Conservation (phyloP, 2,113 vertebrate species). For the Melanostigma gelatinosum region DNA sequence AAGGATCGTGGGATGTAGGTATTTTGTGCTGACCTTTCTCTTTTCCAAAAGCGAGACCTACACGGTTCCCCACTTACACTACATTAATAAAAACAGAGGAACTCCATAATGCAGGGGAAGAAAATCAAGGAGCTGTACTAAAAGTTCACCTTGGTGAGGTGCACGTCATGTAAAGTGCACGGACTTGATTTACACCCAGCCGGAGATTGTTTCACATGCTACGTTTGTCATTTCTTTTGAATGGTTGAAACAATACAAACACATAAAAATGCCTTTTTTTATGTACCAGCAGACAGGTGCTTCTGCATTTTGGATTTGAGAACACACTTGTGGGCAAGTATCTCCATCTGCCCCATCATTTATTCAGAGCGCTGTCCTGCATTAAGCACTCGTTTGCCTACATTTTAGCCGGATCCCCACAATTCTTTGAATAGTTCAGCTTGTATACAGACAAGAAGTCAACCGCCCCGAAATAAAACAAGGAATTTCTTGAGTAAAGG, state of each 20-base stretch:
- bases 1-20: neutral
- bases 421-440: neutral
- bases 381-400: neutral
- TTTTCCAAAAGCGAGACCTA: neutral
- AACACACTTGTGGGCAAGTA: neutral
- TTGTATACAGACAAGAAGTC: neutral
- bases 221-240: neutral
- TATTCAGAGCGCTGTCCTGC: constrained; percentile 10
- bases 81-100: constrained; percentile 13
- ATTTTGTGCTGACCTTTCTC: neutral
- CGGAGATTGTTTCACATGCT: neutral
- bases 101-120: neutral
- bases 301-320: neutral
- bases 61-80: constrained; percentile 7
- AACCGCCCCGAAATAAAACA: neutral
- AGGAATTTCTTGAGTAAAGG: neutral
- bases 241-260: neutral
- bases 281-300: neutral
- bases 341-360: constrained; percentile 14
- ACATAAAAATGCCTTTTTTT: neutral
- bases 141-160: neutral
- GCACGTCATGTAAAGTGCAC: neutral
- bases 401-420: neutral
- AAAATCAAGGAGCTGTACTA: no score
- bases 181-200: neutral